Conservation (phyloP, 2,113 vertebrate genomes). For the Syrrhaptes paradoxus region DNA sequence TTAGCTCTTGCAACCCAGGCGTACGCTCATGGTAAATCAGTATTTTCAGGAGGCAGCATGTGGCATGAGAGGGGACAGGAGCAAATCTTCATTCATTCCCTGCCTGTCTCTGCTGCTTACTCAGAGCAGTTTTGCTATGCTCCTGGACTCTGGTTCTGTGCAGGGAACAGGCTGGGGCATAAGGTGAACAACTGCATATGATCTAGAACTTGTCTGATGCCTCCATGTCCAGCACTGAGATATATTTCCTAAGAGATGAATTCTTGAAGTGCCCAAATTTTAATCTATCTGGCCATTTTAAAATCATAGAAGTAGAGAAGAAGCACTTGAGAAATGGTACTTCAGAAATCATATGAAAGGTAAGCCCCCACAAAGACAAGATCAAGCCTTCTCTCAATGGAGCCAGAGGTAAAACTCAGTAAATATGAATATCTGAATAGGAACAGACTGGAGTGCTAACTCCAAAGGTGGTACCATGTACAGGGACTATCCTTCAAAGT, state of each 20-base stretch:
- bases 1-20: neutral
- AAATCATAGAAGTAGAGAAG: neutral
- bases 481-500: neutral
- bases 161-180: neutral
- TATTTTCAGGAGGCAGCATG: neutral
- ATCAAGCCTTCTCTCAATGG: neutral
- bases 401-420: neutral
- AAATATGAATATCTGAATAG: neutral
- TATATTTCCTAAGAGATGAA: neutral
- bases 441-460: neutral
- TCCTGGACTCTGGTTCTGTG: neutral
- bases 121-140: neutral
- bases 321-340: neutral
- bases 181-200: neutral
- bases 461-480: neutral
- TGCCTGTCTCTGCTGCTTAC: neutral
- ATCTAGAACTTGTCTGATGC: neutral
- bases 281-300: neutral
- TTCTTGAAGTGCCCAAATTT: neutral
- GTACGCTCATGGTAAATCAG: neutral
- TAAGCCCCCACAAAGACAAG: neutral
- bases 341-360: neutral
- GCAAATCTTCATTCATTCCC: neutral
- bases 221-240: neutral
- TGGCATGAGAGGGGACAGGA: neutral